A percentile compares a stretch with the other conserved stretches of the same genome.
These are phyloP conservation scores for Lottia gigantea DNA, from an alignment of 2,888 invertebrate genomes.

Conservation along the genomic window DNA sequence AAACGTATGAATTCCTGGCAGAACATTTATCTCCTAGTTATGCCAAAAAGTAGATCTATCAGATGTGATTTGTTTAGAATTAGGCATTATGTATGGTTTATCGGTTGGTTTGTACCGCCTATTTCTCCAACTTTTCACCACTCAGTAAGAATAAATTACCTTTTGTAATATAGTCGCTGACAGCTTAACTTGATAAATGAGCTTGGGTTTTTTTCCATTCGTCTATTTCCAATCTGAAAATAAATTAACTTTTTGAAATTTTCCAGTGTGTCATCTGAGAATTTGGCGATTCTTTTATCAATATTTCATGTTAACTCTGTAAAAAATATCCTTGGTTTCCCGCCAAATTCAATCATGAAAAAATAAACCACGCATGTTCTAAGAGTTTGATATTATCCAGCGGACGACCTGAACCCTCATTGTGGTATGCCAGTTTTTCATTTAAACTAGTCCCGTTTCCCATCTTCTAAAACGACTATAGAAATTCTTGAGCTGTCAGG, in stretches of 20 bases:
- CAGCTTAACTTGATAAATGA: not conserved
- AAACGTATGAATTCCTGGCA: no score
- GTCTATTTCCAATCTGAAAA: not conserved
- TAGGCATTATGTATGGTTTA: no score
- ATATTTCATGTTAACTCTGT: no score
- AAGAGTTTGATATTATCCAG: not conserved
- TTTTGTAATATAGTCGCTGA: not conserved
- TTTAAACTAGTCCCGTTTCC: not conserved
- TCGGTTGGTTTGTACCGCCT: conserved; percentile 1
- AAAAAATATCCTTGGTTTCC: not conserved
- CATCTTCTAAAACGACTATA: not conserved
- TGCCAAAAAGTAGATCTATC: no score
- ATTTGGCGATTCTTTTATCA: no score
- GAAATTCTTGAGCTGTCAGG: conserved; percentile 7
- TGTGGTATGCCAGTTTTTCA: not conserved
- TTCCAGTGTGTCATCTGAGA: no score
- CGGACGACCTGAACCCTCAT: not conserved
- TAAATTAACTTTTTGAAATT: no score
- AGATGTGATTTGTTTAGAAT: no score
- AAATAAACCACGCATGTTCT: not conserved
- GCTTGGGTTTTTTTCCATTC: not conserved
- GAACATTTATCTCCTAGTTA: no score
- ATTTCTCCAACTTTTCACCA: not conserved
- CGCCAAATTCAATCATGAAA: conserved; percentile 2
- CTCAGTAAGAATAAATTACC: not conserved